phyloP scores from a whole-genome alignment of 2,888 invertebrate genomes.

The Drosophila algonquin region DNA sequence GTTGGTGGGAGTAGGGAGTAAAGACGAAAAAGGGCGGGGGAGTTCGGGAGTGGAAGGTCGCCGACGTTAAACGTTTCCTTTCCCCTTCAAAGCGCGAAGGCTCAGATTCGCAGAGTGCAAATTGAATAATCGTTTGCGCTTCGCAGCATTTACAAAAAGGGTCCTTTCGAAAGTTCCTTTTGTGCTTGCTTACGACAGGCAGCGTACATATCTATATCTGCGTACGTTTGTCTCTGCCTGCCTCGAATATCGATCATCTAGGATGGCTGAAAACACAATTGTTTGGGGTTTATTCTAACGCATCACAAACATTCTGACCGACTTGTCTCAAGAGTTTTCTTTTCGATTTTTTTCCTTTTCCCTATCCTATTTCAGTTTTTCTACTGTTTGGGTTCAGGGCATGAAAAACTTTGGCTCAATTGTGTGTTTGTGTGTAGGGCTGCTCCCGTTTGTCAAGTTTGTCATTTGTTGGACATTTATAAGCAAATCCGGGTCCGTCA shows the following conservation, averaged over 20 bases:
- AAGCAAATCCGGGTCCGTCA: conserved; percentile 57
- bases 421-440: conserved; percentile 16
- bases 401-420: conserved; percentile 57
- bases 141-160: conserved; percentile 66
- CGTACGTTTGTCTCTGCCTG: conserved; percentile 43
- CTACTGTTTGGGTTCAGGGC: conserved; percentile 24
- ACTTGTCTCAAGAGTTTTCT: conserved; percentile 47
- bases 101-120: conserved; percentile 52
- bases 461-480: conserved; percentile 75
- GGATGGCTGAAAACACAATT: conserved; percentile 33
- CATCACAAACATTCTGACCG: conserved; percentile 53
- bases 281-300: conserved; percentile 46
- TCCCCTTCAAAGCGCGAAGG: conserved; percentile 15
- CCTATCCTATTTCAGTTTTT: conserved; percentile 7
- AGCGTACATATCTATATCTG: conserved; percentile 4
- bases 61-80: conserved; percentile 47
- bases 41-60: conserved; percentile 3
- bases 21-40: background rate
- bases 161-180: conserved; percentile 70
- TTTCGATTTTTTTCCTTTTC: conserved; percentile 11
- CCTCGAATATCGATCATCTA: conserved; percentile 63
- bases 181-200: conserved; percentile 34
- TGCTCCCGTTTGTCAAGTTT: conserved; percentile 49
- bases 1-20: background rate
- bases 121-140: conserved; percentile 79